Conservation (phyloP, 2,113 vertebrate genomes). For the Micromys minutus region DNA sequence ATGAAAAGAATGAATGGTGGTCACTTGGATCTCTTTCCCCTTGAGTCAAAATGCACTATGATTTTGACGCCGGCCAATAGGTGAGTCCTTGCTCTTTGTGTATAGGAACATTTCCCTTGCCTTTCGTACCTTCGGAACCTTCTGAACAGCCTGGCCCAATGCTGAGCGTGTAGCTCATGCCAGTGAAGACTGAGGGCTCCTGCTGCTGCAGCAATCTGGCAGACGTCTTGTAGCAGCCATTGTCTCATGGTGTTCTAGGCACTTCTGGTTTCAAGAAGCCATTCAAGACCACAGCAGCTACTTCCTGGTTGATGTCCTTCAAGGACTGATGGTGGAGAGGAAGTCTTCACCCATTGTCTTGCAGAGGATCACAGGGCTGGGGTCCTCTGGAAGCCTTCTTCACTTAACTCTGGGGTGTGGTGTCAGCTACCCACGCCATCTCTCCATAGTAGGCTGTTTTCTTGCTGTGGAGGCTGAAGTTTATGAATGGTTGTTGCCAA, state of each 20-base stretch:
- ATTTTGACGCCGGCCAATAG: fast-evolving
- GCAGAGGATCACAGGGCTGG: fast-evolving
- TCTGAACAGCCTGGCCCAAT: not conserved
- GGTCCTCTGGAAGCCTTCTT: not conserved
- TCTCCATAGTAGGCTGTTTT: not conserved
- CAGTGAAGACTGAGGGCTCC: not conserved
- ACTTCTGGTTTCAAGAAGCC: fast-evolving
- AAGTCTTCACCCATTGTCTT: not conserved
- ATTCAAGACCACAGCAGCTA: fast-evolving
- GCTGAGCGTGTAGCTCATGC: fast-evolving
- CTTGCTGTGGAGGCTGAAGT: fast-evolving
- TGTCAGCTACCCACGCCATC: not conserved
- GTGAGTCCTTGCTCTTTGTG: no score
- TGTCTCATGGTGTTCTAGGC: not conserved
- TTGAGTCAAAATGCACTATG: not conserved
- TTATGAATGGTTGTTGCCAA: not conserved
- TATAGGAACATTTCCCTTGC: not conserved
- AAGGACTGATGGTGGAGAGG: not conserved
- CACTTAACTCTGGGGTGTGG: not conserved
- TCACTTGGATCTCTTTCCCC: not conserved
- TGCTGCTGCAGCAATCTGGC: fast-evolving
- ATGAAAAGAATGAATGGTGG: not conserved
- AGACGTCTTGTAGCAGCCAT: fast-evolving
- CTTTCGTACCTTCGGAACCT: no score
- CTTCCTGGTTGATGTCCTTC: no score